Base-by-base conservation (phyloP, 2,888 invertebrate species). In the Buathra laborator region DNA sequence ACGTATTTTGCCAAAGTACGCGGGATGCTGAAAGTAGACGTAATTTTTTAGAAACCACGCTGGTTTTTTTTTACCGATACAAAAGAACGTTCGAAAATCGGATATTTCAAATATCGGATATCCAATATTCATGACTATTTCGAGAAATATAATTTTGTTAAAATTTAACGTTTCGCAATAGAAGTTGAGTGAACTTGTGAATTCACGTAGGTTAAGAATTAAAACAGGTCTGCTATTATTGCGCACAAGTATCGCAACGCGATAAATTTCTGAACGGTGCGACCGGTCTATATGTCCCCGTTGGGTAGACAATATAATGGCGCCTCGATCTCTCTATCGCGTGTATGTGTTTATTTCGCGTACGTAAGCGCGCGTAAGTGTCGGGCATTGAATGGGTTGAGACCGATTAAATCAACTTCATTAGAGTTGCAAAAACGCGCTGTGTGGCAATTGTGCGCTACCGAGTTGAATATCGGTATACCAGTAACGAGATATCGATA, bases 391-490 rank as follows among this genome's bases (percentile, higher is more conserved):
- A 83, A 79, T 79, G 79, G 78, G 79, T 46, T 66, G 76, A 68
- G 79, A 53, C 43, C 59, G 84, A 75, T 86, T 86, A 84, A 86
- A 87, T 89, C 87, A 78, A 83, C 87, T 87, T 90, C 87, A 87
- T 90, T 89, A 89, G 86, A 80, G 86, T 89, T 89, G 89, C 88
- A 88, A 88, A 88, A 75, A 72, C 59, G 70, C 56, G 70, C 56
- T 78, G 84, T 80, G 83, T 82, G 85, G 85, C 85, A 83, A 85
- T 86, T 81, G 62, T 75, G 83, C 79, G 76, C 84, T 82, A 86
- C 74, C 56, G 85, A 78, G 67, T n/a, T 82, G 62, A 59, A 80
- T 83, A 79, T 88, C 85, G 86, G 48, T 76, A 37, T 37, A 79
- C 56, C 67, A 29, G 75, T 77, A 84, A 84, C 84, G 84, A 84